phyloP scores from a whole-genome alignment of 2,797 vertebrate species.

The Myiothlypis coronata region DNA sequence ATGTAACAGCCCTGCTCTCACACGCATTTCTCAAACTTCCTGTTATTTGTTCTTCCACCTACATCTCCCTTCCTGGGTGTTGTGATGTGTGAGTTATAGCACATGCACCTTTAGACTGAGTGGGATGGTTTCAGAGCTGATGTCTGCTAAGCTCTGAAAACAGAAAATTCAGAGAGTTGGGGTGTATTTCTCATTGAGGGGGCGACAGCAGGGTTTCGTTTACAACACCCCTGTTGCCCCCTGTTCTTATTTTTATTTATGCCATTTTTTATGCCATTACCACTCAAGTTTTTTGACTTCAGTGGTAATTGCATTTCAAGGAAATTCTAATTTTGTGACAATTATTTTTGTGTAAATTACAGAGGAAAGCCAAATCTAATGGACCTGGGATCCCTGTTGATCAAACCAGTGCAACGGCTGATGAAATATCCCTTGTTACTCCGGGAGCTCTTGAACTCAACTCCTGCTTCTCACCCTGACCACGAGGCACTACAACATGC shows the following conservation, averaged over 20 bases:
- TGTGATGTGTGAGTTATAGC: neutral
- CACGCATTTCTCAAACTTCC: neutral
- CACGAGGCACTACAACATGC: slow-evolving; percentile 81
- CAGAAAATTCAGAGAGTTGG: neutral
- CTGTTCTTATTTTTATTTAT: neutral
- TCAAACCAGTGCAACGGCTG: slow-evolving; percentile 94
- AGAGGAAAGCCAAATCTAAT: slow-evolving; percentile 90
- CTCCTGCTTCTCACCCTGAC: slow-evolving; percentile 89
- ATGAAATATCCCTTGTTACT: slow-evolving; percentile 96
- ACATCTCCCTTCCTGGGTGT: neutral
- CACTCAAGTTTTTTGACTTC: neutral
- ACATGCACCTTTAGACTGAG: neutral
- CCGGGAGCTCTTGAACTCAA: slow-evolving; percentile 87
- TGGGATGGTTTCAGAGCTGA: neutral
- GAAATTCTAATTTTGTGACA: neutral
- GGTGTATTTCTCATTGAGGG: neutral
- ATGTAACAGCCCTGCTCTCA: neutral
- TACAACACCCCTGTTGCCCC: neutral
- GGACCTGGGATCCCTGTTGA: slow-evolving; percentile 94
- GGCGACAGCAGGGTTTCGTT: neutral
- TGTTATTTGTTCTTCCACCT: slow-evolving; percentile 32
- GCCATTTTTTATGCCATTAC: too few relatives aligned
- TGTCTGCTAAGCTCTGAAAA: neutral
- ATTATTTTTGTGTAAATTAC: slow-evolving; percentile 5
- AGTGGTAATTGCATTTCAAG: neutral